A percentile compares a stretch with the other conserved stretches of the same genome.
Conservation (phyloP, 2,888 invertebrate species). For the Drosophila pseudotalamancana region DNA sequence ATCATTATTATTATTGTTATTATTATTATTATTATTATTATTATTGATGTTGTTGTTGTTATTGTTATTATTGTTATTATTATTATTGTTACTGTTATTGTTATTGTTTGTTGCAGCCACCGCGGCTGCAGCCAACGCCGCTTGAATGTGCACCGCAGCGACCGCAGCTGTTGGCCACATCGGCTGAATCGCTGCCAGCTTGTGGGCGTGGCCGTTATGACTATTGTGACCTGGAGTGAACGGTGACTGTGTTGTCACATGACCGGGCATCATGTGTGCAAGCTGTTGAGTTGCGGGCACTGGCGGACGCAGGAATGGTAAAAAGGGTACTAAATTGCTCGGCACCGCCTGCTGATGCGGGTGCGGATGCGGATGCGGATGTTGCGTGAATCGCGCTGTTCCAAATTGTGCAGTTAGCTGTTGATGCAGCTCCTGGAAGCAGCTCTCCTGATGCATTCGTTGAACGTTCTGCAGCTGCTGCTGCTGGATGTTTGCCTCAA, state of each 20-base stretch:
- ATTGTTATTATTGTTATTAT: constrained; percentile 7
- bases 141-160: constrained; percentile 89
- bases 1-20: neutral
- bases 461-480: constrained; percentile 75
- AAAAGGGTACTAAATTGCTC: constrained; percentile 77
- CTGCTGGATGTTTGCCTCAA: constrained; percentile 72
- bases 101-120: constrained; percentile 56
- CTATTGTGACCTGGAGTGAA: constrained; percentile 29
- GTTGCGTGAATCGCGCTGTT: constrained; percentile 48
- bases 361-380: constrained; percentile 30
- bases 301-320: constrained; percentile 82
- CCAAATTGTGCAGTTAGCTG: constrained; percentile 80
- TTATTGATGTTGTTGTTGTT: constrained; percentile 44
- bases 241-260: constrained; percentile 29
- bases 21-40: constrained; percentile 29
- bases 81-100: constrained; percentile 47
- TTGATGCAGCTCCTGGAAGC: constrained; percentile 81
- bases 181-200: constrained; percentile 81
- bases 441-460: constrained; percentile 78
- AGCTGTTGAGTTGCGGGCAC: constrained; percentile 82
- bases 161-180: constrained; percentile 87
- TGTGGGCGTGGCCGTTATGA: constrained; percentile 39
- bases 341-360: constrained; percentile 19
- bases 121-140: constrained; percentile 82
- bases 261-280: constrained; percentile 77